phyloP scores from a whole-genome alignment of 2,113 vertebrate genomes.

The Calypte anna region DNA sequence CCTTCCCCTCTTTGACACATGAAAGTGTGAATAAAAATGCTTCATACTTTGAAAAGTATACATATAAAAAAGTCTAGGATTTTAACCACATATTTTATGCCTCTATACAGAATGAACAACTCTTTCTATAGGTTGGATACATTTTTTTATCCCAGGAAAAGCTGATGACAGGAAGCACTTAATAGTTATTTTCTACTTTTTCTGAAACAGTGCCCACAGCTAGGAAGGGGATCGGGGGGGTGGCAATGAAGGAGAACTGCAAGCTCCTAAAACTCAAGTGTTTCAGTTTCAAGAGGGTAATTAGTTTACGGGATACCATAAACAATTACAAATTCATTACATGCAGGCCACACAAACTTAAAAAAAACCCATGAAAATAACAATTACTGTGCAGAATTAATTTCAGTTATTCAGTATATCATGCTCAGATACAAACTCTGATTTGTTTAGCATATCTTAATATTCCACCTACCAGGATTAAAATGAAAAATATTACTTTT shows the following conservation, averaged over 20 bases:
- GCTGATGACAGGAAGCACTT: neutral
- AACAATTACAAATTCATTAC: neutral
- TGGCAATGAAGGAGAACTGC: accelerated
- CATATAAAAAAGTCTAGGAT: neutral
- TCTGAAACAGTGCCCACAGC: neutral
- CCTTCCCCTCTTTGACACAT: neutral
- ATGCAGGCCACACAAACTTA: neutral
- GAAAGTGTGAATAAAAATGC: neutral
- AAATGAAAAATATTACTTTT: neutral
- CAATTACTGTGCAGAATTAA: neutral
- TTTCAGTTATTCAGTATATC: neutral
- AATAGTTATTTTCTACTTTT: neutral
- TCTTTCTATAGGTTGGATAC: neutral
- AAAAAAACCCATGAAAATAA: neutral
- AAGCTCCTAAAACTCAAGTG: neutral
- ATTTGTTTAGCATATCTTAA: neutral
- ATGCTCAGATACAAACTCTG: neutral
- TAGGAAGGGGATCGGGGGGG: neutral
- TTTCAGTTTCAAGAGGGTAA: neutral
- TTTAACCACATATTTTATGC: neutral
- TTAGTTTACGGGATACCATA: neutral
- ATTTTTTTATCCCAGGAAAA: neutral
- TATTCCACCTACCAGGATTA: neutral
- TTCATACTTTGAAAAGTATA: neutral
- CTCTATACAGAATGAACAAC: neutral